Percentiles rank a stretch among this genome's conserved stretches.
These are phyloP conservation scores for Coranthus polyacanthus DNA, from an alignment of 2,797 vertebrate genomes.

Conservation along the genomic window DNA sequence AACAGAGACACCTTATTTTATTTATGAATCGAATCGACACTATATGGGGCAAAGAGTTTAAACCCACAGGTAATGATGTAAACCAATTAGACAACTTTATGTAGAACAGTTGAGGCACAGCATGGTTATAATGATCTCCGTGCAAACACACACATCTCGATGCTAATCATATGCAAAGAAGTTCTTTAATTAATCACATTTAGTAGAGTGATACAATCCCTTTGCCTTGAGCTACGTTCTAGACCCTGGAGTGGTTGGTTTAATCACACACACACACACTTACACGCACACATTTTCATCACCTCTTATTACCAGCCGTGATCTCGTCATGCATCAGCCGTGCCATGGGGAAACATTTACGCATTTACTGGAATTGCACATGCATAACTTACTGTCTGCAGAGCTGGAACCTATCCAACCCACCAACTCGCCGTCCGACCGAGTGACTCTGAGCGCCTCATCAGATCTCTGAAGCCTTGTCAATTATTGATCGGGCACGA, in stretches of 20 bases:
- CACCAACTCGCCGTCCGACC: conserved; percentile 21
- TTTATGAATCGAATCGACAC: conserved; percentile 61
- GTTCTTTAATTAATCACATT: conserved; percentile 74
- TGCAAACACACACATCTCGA: conserved; percentile 61
- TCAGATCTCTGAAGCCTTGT: conserved; percentile 73
- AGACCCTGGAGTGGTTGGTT: conserved; percentile 44
- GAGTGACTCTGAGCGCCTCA: conserved; percentile 61
- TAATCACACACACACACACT: conserved; percentile 20
- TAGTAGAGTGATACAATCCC: conserved; percentile 64
- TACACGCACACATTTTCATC: conserved; percentile 44
- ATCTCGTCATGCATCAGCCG: conserved; percentile 53
- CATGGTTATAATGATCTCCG: conserved; percentile 59
- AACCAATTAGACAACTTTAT: conserved; percentile 72
- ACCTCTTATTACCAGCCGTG: conserved; percentile 56
- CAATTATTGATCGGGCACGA: conserved; percentile 78
- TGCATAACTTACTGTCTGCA: conserved; percentile 39
- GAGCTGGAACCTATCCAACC: conserved; percentile 49
- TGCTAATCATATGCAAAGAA: conserved; percentile 72
- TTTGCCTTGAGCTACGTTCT: conserved; percentile 50
- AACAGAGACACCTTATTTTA: conserved; percentile 54
- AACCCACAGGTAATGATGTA: conserved; percentile 70
- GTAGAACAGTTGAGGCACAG: conserved; percentile 45
- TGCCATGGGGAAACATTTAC: conserved; percentile 52
- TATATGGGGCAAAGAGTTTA: conserved; percentile 45
- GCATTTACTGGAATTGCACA: conserved; percentile 49